phyloP scores from a whole-genome alignment of 2,113 vertebrate species.

The Protomyctophum bolini region DNA sequence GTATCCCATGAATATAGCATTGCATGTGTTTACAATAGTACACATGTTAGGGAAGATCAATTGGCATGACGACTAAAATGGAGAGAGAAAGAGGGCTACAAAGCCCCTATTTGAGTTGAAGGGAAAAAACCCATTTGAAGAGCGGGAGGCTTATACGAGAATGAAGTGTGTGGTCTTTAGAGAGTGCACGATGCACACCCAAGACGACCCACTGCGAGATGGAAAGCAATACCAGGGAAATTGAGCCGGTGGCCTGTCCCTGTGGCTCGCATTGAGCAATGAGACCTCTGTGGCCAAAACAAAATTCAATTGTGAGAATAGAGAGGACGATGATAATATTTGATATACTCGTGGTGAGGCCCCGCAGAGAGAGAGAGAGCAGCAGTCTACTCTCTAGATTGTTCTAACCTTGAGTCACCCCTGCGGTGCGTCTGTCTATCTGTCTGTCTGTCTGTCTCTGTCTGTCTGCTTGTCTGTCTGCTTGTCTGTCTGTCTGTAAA shows the following conservation, averaged over 20 bases:
- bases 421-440: conserved; percentile 30
- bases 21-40: no score
- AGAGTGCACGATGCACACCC: no score
- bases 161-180: no score
- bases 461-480: conserved; percentile 14
- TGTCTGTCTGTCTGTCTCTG: conserved; percentile 25
- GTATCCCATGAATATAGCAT: no score
- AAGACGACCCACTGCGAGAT: conserved; percentile 18
- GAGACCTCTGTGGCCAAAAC: conserved; percentile 37
- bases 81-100: no score
- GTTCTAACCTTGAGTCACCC: conserved; percentile 60
- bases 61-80: no score
- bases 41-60: no score
- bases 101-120: no score
- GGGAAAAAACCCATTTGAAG: no score
- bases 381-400: conserved; percentile 41
- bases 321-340: conserved; percentile 54
- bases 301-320: conserved; percentile 54
- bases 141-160: no score
- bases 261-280: background rate
- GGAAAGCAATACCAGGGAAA: conserved; percentile 45
- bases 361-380: background rate
- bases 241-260: conserved; percentile 36
- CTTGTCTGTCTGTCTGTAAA: conserved; percentile 6
- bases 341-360: conserved; percentile 34